Evolutionary conservation across 2,888 invertebrate genomes (phyloP).

Genomic region (Netelia virgata): DNA sequence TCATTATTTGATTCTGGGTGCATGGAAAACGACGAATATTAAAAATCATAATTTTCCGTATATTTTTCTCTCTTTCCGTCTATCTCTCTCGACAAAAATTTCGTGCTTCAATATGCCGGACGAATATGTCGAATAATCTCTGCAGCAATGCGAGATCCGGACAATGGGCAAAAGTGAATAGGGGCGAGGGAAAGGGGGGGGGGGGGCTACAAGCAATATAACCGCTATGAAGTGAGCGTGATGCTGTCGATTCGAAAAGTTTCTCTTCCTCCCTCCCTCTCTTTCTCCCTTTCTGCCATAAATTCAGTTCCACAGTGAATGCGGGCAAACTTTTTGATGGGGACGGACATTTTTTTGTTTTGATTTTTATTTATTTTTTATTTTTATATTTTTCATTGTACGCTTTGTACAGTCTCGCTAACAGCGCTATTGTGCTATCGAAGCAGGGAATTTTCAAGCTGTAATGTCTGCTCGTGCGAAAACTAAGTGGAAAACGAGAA

Average conservation of each 20-base stretch:
- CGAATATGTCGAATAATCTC: slow-evolving; percentile 28
- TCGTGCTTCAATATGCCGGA: neutral
- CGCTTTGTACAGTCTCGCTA: slow-evolving; percentile 21
- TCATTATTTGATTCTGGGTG: neutral
- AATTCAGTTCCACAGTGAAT: slow-evolving; percentile 10
- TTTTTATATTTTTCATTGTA: neutral
- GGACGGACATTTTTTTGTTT: too few species aligned
- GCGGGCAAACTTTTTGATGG: slow-evolving; percentile 18
- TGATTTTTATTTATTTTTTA: neutral
- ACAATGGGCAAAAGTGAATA: slow-evolving; percentile 1
- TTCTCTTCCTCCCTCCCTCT: neutral
- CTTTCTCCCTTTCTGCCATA: neutral
- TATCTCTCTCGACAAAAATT: neutral
- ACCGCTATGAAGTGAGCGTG: slow-evolving; percentile 15
- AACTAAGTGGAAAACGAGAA: slow-evolving; percentile 12
- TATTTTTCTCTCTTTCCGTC: too few species aligned
- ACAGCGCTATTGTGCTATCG: slow-evolving; percentile 4
- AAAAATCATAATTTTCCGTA: too few species aligned
- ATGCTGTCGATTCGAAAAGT: slow-evolving; percentile 12
- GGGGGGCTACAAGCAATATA: neutral
- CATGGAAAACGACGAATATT: too few species aligned
- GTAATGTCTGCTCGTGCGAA: slow-evolving; percentile 7
- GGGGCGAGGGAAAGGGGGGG: too few species aligned
- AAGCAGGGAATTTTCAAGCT: neutral
- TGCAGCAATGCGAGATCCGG: neutral